These are phyloP conservation scores for Zapus hudsonius DNA, from an alignment of 2,113 vertebrate genomes.

Conservation along the genomic window DNA sequence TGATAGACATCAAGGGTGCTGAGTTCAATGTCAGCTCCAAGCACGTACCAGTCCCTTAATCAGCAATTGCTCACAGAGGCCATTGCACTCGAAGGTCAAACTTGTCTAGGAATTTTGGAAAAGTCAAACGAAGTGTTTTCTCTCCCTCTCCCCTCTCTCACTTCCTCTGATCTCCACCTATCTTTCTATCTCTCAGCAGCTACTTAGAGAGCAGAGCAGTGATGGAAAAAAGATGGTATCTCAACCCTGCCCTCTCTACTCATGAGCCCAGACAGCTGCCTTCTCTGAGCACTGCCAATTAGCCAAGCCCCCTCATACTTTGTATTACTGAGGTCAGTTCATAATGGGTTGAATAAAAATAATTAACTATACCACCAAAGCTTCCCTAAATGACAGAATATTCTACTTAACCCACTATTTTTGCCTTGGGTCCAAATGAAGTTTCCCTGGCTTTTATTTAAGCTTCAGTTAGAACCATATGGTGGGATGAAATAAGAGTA, in stretches of 20 bases:
- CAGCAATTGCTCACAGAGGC: background rate
- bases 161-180: no score
- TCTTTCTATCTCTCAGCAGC: background rate
- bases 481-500: background rate
- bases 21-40: background rate
- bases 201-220: background rate
- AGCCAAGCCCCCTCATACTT: background rate
- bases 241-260: background rate
- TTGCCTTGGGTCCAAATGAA: background rate
- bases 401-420: background rate
- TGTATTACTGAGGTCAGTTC: background rate
- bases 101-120: background rate
- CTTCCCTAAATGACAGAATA: background rate
- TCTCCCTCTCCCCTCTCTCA: background rate
- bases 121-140: background rate
- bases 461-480: background rate
- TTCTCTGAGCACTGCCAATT: background rate
- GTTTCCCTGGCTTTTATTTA: background rate
- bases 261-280: background rate
- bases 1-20: background rate
- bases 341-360: constrained; percentile 6
- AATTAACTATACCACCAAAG: background rate
- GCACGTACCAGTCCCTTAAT: background rate
- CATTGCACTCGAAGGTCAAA: background rate
- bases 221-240: background rate